Evolutionary conservation across 2,888 invertebrate genomes (phyloP), one percentile per base, ranked within the genome.

Genomic region (Synanthedon andrenaeformis): DNA sequence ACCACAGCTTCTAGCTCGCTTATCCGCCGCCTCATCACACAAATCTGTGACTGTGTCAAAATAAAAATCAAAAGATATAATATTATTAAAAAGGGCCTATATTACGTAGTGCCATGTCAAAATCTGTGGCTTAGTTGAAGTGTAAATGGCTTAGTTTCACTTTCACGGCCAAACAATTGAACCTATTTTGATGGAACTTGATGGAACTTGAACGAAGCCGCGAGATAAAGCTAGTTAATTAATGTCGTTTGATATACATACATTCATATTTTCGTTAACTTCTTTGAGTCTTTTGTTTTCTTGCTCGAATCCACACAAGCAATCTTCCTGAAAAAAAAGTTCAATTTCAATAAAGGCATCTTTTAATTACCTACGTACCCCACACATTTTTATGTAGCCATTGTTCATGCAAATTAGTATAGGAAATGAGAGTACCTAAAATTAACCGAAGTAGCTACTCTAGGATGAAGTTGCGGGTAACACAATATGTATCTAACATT

Each of bases 251-350:
- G 13, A 14, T 45, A 45, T 45, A 60, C 62, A 58, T 51, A 77
- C 82, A 63, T 73, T 63, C 58, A 76, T 55, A 2, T 52, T 52
- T 51, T 71, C 67, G 51, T 76, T 82, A 1, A 57, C 58, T 42
- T 63, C 58, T 53, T 70, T 78, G 23, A 82, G 57, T 55, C 57
- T 69, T 53, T 51, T 62, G 56, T 76, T 79, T 57, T 83, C 81
- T 49, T 75, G 72, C 52, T 68, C 57, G 54, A 79, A 58, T 0
- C 75, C 81, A 59, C 82, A 82, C 1, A 69, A 67, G 55, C 82
- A 82, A 35, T 74, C 76, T 1, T 59, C 64, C 85, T 85, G 72
- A 2, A 63, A 62, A 12, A 41, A 56, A 57, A 45, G 6, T 13
- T 4, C 13, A 13, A 3, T n/a, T 13, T 45, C 42, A 45, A 11